phyloP scores from a whole-genome alignment of 2,113 vertebrate species.

The Penelope pileata region DNA sequence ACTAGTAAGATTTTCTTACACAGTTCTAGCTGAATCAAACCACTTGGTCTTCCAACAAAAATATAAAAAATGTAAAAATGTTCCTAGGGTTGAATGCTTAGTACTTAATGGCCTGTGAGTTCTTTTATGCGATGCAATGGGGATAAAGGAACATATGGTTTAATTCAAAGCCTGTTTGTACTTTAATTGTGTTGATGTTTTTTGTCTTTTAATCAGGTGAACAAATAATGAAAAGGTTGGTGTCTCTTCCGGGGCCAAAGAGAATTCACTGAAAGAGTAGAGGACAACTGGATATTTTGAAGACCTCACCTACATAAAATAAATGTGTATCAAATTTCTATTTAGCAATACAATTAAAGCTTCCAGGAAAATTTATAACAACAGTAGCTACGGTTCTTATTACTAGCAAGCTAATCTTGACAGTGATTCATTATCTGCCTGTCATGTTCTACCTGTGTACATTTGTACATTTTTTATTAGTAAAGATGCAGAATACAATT shows the following conservation, averaged over 20 bases:
- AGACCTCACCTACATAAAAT: not conserved
- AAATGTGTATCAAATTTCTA: not conserved
- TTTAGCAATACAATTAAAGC: not conserved
- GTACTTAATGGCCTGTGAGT: not conserved
- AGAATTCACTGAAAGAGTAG: not conserved
- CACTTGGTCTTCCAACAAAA: not conserved
- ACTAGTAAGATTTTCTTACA: not conserved
- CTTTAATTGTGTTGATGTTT: not conserved
- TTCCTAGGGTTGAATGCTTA: not conserved
- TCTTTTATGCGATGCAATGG: not conserved
- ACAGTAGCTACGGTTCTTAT: not conserved
- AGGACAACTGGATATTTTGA: not conserved
- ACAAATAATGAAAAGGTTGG: not conserved
- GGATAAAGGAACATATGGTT: not conserved
- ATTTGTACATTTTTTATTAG: not conserved
- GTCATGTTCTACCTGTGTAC: not conserved
- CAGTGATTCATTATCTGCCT: not conserved
- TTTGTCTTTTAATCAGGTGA: conserved; percentile 21
- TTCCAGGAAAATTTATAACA: conserved; percentile 1
- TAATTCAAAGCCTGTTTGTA: not conserved
- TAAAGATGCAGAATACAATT: not conserved
- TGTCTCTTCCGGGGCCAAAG: not conserved
- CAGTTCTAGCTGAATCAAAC: not conserved
- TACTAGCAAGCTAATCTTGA: not conserved
- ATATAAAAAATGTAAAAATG: not conserved